These are phyloP conservation scores for Clarias magur DNA, from an alignment of 2,113 vertebrate species.

Conservation along the genomic window DNA sequence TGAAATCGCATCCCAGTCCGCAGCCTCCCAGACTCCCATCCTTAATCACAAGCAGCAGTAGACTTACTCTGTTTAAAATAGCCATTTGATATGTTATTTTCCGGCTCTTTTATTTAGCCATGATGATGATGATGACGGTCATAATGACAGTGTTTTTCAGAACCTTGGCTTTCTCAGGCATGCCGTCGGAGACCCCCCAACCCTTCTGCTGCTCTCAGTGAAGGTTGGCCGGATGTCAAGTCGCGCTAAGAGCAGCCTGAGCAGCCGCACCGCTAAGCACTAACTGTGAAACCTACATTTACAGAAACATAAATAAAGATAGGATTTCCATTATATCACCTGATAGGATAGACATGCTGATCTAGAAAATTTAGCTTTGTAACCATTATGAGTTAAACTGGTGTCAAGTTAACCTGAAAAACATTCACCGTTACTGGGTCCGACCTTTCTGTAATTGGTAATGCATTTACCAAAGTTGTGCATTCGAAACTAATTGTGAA, in stretches of 20 bases:
- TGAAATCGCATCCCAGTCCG: background rate
- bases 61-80: background rate
- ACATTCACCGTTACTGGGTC: background rate
- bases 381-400: background rate
- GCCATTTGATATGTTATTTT: background rate
- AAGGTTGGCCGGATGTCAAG: conserved; percentile 4
- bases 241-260: conserved; percentile 7
- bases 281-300: conserved; percentile 12
- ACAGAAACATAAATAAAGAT: background rate
- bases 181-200: background rate
- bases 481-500: no score
- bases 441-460: background rate
- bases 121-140: background rate
- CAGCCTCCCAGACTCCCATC: background rate
- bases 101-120: background rate
- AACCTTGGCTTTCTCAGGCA: background rate
- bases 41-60: background rate
- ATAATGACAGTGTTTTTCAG: background rate
- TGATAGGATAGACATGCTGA: background rate
- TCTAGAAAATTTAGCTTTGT: background rate
- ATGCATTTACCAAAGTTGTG: background rate
- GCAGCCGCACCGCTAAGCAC: background rate
- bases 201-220: background rate
- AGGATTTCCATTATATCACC: background rate
- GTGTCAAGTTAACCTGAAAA: background rate